Evolutionary conservation across 2,888 invertebrate genomes (phyloP).

Genomic region (Arrhopalites spinosus): DNA sequence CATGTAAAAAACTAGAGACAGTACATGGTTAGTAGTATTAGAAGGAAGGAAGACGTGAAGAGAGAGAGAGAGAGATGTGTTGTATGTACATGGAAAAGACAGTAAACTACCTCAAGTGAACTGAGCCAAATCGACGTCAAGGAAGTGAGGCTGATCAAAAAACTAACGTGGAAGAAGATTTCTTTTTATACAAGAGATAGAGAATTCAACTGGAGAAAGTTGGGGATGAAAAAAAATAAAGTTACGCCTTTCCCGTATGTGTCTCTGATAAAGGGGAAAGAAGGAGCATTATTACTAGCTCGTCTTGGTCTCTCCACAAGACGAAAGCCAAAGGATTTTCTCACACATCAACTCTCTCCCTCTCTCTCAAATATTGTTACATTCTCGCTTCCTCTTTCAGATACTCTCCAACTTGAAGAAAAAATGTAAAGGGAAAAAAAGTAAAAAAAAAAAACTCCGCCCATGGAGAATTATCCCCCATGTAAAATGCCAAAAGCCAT

Average conservation of each 20-base stretch:
- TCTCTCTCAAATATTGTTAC: background rate
- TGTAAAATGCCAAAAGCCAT: no score
- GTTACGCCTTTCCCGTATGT: conserved; percentile 5
- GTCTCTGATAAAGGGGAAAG: background rate
- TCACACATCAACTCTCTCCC: background rate
- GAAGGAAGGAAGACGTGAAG: background rate
- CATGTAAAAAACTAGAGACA: no score
- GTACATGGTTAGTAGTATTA: no score
- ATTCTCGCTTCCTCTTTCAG: background rate
- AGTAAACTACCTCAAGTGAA: background rate
- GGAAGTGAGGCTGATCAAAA: background rate
- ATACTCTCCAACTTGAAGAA: no score
- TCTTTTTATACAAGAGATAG: background rate
- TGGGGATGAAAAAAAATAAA: background rate
- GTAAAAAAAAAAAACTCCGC: no score
- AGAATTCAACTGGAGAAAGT: background rate
- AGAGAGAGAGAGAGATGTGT: background rate
- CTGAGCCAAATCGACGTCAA: conserved; percentile 5
- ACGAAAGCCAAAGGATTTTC: background rate
- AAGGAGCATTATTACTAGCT: background rate
- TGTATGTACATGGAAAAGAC: background rate
- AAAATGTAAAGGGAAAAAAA: no score
- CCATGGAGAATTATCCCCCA: no score
- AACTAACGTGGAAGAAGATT: no score
- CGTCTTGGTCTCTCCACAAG: background rate